These are phyloP conservation scores for Andrena trimmerana DNA, from an alignment of 2,888 invertebrate genomes.

Conservation along the genomic window DNA sequence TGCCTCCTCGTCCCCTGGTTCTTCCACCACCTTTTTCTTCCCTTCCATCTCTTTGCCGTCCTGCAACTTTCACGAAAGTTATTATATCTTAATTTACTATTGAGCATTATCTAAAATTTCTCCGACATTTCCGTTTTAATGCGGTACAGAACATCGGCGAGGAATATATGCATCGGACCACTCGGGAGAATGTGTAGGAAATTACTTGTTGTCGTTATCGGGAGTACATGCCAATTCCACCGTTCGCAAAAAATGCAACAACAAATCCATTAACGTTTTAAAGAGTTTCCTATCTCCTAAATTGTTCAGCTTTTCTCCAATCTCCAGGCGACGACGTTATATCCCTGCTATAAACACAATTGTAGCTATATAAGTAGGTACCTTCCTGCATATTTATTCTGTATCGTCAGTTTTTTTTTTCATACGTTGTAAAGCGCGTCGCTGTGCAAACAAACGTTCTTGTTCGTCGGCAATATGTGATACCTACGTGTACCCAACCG, in stretches of 20 bases:
- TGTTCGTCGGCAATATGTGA: not conserved
- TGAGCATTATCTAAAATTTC: slow-evolving; percentile 80
- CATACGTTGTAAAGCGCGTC: not conserved
- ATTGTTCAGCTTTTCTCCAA: not conserved
- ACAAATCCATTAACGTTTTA: not conserved
- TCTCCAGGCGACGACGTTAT: not conserved
- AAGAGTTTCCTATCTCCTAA: not conserved
- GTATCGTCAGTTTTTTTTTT: too few relatives aligned
- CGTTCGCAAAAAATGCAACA: not conserved
- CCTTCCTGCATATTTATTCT: too few relatives aligned
- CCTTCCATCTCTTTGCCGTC: slow-evolving; percentile 65
- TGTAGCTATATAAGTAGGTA: too few relatives aligned
- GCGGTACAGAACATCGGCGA: slow-evolving; percentile 51
- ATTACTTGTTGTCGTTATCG: not conserved
- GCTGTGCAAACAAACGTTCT: not conserved
- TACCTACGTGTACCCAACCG: too few relatives aligned
- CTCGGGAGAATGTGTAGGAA: not conserved
- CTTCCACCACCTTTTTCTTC: slow-evolving; percentile 51
- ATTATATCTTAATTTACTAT: slow-evolving; percentile 84
- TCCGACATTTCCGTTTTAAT: slow-evolving; percentile 75
- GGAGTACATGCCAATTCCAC: not conserved
- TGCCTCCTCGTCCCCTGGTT: slow-evolving; percentile 66
- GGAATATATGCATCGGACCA: not conserved
- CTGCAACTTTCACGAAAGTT: slow-evolving; percentile 81
- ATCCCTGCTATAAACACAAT: too few relatives aligned